Conservation (phyloP, 2,113 vertebrate species). For the Aythya baeri region DNA sequence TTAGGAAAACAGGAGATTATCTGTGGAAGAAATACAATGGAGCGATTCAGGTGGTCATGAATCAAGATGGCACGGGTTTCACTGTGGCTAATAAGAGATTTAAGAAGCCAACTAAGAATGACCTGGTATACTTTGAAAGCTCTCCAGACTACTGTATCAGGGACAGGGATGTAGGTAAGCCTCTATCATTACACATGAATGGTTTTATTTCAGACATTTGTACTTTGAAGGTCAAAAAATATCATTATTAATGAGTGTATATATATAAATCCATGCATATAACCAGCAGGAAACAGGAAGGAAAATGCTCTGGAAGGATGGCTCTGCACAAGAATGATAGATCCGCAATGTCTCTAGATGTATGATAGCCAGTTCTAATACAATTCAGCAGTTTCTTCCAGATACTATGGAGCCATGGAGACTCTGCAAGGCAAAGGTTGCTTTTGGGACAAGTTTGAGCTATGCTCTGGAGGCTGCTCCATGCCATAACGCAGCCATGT, state of each 20-base stretch:
- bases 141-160: conserved; percentile 96
- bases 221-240: neutral
- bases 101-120: conserved; percentile 91
- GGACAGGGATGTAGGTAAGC: conserved; percentile 90
- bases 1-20: conserved; percentile 91
- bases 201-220: conserved; percentile 21
- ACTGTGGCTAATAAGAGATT: conserved; percentile 87
- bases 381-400: neutral
- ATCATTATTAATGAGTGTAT: neutral
- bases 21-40: conserved; percentile 90
- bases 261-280: neutral
- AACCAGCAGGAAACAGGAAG: neutral
- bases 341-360: neutral
- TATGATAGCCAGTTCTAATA: neutral
- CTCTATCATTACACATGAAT: neutral
- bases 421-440: neutral
- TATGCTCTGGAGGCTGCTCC: neutral
- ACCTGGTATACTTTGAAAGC: conserved; percentile 95
- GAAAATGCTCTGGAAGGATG: neutral
- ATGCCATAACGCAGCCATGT: neutral
- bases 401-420: neutral
- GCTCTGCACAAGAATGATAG: neutral
- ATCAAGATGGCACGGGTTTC: conserved; percentile 95
- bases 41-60: conserved; percentile 93
- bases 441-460: neutral